Evolutionary conservation across 2,888 invertebrate species (phyloP).

Genomic region (Amphimallon solstitiale): DNA sequence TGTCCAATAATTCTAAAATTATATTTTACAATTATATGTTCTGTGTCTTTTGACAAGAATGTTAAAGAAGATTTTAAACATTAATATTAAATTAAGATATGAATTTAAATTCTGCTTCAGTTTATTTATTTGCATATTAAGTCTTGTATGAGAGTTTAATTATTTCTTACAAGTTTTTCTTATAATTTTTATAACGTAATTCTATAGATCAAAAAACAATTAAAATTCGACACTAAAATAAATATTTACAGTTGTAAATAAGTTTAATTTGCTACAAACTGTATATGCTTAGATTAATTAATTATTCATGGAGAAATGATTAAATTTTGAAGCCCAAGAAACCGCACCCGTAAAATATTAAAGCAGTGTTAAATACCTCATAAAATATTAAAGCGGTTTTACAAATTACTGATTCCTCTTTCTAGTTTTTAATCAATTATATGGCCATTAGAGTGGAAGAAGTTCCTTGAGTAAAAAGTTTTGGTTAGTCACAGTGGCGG

Average conservation of each 20-base stretch:
- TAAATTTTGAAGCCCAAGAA: conserved; percentile 28
- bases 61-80: too few species aligned
- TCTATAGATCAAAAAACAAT: too few species aligned
- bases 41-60: too few species aligned
- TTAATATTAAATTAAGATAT: too few species aligned
- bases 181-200: background rate
- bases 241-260: conserved; percentile 16
- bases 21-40: too few species aligned
- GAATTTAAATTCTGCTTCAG: too few species aligned
- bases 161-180: background rate
- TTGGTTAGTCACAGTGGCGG: conserved; percentile 1
- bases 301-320: conserved; percentile 24
- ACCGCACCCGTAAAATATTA: conserved; percentile 19
- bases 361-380: conserved; percentile 28
- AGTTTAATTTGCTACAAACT: conserved; percentile 11
- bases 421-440: conserved; percentile 31
- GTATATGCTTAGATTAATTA: background rate
- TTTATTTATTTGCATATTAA: too few species aligned
- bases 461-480: conserved; percentile 29
- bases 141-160: too few species aligned
- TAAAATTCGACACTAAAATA: too few species aligned
- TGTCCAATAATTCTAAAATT: too few species aligned
- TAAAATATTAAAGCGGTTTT: conserved; percentile 28
- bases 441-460: conserved; percentile 28
- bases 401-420: conserved; percentile 28